phyloP scores from a whole-genome alignment of 2,113 vertebrate species.

The Elgaria multicarinata region DNA sequence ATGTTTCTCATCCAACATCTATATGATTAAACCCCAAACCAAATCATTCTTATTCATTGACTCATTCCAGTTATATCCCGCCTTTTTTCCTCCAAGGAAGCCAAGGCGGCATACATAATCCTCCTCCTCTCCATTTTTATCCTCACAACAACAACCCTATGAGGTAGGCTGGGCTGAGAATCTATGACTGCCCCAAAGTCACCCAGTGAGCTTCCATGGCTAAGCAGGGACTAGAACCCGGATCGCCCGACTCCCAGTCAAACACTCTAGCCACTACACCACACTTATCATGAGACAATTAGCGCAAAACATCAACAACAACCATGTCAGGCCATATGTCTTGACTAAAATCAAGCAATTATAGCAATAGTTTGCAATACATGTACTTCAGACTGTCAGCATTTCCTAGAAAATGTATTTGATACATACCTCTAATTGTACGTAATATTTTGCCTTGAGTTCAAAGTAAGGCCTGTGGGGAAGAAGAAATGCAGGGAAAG shows the following conservation, averaged over 20 bases:
- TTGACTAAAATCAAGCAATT: neutral
- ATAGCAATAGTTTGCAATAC: neutral
- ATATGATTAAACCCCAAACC: neutral
- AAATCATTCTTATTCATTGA: neutral
- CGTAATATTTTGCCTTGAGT: constrained; percentile 94
- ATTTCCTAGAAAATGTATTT: neutral
- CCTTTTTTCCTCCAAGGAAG: too few relatives aligned
- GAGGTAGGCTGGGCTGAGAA: too few relatives aligned
- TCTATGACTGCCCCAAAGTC: too few relatives aligned
- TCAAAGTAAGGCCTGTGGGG: constrained; percentile 93
- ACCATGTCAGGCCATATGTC: neutral
- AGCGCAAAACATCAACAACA: too few relatives aligned
- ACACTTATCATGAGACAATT: neutral
- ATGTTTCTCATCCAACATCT: neutral
- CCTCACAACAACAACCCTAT: too few relatives aligned
- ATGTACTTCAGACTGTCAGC: neutral
- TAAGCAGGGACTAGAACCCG: too few relatives aligned
- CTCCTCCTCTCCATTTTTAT: too few relatives aligned
- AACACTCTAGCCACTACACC: too few relatives aligned
- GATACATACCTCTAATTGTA: constrained; percentile 91
- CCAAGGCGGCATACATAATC: too few relatives aligned
- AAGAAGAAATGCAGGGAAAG: constrained; percentile 34
- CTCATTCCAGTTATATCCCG: too few relatives aligned
- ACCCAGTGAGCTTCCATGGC: too few relatives aligned
- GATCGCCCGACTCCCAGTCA: too few relatives aligned